Evolutionary conservation across 2,113 vertebrate species (phyloP).

Genomic region (Tenrec ecaudatus): DNA sequence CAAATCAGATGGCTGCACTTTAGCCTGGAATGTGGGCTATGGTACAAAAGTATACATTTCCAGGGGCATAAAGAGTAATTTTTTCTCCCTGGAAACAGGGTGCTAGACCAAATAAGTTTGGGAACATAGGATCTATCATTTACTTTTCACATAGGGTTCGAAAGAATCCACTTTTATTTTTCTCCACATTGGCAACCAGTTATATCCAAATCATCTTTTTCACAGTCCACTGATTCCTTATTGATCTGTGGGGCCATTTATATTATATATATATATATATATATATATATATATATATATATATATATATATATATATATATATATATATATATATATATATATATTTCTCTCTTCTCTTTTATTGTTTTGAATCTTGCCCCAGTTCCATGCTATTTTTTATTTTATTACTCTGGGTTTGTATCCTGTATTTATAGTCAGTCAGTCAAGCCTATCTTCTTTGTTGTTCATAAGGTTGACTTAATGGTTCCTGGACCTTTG

Average conservation of each 20-base stretch:
- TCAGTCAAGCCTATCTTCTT: neutral
- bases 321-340: too few species aligned
- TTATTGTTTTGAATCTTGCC: neutral
- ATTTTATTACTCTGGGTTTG: neutral
- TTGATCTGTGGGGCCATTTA: neutral
- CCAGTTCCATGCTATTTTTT: neutral
- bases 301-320: too few species aligned
- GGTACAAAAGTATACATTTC: too few species aligned
- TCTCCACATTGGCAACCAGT: neutral
- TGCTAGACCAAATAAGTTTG: too few species aligned
- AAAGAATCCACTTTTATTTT: neutral
- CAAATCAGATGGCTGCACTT: too few species aligned
- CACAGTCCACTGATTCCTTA: neutral
- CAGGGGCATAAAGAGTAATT: too few species aligned
- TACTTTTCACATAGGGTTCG: neutral
- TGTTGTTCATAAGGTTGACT: neutral
- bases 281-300: too few species aligned
- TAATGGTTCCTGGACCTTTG: neutral
- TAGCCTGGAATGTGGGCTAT: too few species aligned
- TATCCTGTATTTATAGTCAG: neutral
- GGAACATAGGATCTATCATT: too few species aligned
- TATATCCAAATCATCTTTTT: neutral
- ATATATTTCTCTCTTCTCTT: neutral
- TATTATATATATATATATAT: too few species aligned
- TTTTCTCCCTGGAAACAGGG: too few species aligned